phyloP scores from a whole-genome alignment of 2,797 vertebrate genomes.

The Alectoris magna region DNA sequence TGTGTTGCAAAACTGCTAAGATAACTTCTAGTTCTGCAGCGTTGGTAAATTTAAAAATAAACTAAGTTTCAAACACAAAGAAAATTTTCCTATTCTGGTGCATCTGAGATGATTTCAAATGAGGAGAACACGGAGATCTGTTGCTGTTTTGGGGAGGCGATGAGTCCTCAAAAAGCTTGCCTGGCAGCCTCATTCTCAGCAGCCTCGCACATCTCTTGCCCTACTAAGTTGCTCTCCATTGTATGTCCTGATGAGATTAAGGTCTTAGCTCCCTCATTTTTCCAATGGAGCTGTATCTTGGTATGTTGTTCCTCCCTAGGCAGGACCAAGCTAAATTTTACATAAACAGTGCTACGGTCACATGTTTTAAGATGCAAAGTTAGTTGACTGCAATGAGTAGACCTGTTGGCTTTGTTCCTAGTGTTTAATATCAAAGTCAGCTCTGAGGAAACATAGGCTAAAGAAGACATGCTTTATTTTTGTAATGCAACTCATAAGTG shows the following conservation, averaged over 20 bases:
- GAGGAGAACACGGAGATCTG: not conserved
- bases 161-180: not conserved
- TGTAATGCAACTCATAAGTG: not conserved
- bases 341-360: not conserved
- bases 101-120: not conserved
- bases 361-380: not conserved
- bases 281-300: not conserved
- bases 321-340: not conserved
- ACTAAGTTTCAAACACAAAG: not conserved
- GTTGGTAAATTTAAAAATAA: constrained; percentile 32
- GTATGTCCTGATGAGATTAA: not conserved
- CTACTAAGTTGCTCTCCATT: not conserved
- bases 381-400: not conserved
- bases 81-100: not conserved
- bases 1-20: constrained; percentile 24
- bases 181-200: not conserved
- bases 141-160: not conserved
- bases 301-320: not conserved
- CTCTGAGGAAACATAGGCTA: not conserved
- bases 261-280: not conserved
- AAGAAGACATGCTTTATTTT: not conserved
- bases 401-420: not conserved
- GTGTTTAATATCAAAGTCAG: not conserved
- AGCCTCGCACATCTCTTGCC: not conserved
- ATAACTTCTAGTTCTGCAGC: constrained; percentile 31